These are phyloP conservation scores for Patella caerulea DNA, from an alignment of 2,888 invertebrate species.

Conservation along the genomic window DNA sequence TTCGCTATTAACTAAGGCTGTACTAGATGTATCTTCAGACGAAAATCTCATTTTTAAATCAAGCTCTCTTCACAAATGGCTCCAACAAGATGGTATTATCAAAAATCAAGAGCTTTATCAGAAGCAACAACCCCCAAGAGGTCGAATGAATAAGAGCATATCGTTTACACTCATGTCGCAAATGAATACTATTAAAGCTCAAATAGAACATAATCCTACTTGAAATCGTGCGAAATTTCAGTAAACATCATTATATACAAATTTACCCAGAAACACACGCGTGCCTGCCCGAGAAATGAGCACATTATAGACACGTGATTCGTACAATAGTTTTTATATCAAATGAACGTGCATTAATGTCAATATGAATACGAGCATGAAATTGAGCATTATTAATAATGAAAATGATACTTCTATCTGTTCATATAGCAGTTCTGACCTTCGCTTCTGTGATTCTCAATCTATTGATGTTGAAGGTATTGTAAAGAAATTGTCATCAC, in stretches of 20 bases:
- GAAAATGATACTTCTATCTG: constrained; percentile 6
- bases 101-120: constrained; percentile 2
- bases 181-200: constrained; percentile 7
- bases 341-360: constrained; percentile 10
- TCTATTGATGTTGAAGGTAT: constrained; percentile 3
- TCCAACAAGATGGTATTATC: background rate
- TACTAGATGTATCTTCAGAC: background rate
- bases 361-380: background rate
- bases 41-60: constrained; percentile 1
- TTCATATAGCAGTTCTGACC: background rate
- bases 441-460: background rate
- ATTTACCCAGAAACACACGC: constrained; percentile 13
- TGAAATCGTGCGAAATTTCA: constrained; percentile 13
- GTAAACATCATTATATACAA: constrained; percentile 13
- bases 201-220: constrained; percentile 12
- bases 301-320: constrained; percentile 6
- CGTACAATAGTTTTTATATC: constrained; percentile 7
- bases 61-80: constrained; percentile 3
- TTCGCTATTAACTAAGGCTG: no score
- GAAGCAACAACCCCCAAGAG: constrained; percentile 5
- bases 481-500: background rate
- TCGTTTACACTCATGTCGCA: constrained; percentile 10
- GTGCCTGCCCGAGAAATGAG: constrained; percentile 11
- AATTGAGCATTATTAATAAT: constrained; percentile 8
- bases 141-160: constrained; percentile 2